Percentiles rank a stretch among this genome's conserved stretches.
Conservation (phyloP, 2,113 vertebrate species). For the Steatornis caripensis region DNA sequence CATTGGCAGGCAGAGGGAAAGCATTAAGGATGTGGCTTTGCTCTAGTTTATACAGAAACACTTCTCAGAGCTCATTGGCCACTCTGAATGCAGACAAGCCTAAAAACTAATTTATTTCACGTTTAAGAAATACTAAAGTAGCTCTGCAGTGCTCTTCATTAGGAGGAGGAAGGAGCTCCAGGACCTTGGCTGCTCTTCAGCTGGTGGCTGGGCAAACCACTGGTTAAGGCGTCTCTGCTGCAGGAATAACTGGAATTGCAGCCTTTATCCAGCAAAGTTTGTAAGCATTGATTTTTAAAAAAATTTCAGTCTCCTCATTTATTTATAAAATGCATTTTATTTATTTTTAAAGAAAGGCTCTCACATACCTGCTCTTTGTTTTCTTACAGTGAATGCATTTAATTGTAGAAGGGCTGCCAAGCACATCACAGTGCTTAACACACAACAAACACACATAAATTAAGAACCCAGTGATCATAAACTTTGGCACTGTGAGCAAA, state of each 20-base stretch:
- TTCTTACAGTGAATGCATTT: background rate
- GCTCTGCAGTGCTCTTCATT: background rate
- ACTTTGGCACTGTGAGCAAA: background rate
- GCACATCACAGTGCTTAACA: background rate
- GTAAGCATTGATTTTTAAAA: background rate
- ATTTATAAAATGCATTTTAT: background rate
- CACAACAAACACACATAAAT: background rate
- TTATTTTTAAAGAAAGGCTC: background rate
- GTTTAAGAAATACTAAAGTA: background rate
- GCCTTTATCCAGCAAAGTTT: background rate
- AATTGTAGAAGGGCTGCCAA: background rate
- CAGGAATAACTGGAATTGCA: constrained; percentile 17
- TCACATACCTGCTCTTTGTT: background rate
- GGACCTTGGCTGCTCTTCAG: background rate
- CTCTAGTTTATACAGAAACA: constrained; percentile 12
- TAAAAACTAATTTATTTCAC: background rate
- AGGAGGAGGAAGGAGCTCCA: background rate
- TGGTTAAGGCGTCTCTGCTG: background rate
- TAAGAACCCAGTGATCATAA: background rate
- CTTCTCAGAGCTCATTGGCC: constrained; percentile 4
- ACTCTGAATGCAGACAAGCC: background rate
- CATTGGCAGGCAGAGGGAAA: background rate
- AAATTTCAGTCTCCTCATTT: background rate
- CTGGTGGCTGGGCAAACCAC: background rate
- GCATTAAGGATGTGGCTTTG: constrained; percentile 36